These are phyloP conservation scores for Drosophila pseudotalamancana DNA, from an alignment of 2,888 invertebrate species.

Conservation along the genomic window DNA sequence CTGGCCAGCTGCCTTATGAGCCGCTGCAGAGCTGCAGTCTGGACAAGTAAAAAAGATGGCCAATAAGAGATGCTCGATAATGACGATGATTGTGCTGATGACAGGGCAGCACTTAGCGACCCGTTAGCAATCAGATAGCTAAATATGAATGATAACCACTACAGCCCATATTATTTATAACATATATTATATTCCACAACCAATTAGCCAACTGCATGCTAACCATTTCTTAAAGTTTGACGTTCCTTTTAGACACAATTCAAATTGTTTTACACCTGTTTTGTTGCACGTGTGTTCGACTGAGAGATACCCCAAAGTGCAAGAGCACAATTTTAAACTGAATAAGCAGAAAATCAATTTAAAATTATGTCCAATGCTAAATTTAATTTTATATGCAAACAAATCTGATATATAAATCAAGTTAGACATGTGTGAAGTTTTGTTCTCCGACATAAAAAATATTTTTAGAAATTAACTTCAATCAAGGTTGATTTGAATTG, in stretches of 20 bases:
- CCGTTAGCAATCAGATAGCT: slow-evolving; percentile 51
- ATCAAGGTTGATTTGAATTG: neutral
- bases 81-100: slow-evolving; percentile 10
- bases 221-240: no score
- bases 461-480: neutral
- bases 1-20: slow-evolving; percentile 4
- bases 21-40: slow-evolving; percentile 9
- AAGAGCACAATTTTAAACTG: neutral
- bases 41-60: slow-evolving; percentile 19
- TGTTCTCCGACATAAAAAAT: no score
- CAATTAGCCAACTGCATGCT: no score
- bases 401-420: neutral
- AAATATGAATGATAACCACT: slow-evolving; percentile 23
- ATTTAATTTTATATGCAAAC: neutral
- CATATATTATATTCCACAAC: no score
- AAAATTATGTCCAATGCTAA: no score
- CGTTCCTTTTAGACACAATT: no score
- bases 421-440: neutral
- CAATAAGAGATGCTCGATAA: slow-evolving; percentile 19
- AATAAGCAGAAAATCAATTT: no score
- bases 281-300: no score
- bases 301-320: no score
- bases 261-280: no score
- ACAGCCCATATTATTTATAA: no score
- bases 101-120: slow-evolving; percentile 57